Evolutionary conservation across 2,888 invertebrate species (phyloP).

Genomic region (Drosophila cracens): DNA sequence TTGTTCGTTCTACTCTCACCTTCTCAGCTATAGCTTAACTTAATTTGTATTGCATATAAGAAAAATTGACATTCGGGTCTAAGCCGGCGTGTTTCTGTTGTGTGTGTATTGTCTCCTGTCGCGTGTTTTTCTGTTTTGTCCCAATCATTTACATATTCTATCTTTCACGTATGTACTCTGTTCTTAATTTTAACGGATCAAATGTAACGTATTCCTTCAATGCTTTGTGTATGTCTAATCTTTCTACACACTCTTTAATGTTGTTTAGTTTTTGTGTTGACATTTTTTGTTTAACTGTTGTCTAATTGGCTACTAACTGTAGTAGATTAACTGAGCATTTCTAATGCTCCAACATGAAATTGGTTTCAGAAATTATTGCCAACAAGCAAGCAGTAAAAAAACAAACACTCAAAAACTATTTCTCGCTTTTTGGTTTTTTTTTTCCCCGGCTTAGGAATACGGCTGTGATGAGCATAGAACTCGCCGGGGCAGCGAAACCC

Average conservation of each 20-base stretch:
- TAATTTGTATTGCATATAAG: conserved; percentile 36
- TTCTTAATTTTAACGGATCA: conserved; percentile 8
- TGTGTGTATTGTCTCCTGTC: conserved; percentile 39
- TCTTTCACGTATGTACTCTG: conserved; percentile 12
- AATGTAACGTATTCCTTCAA: conserved; percentile 19
- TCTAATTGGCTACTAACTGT: conserved; percentile 72
- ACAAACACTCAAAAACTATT: conserved; percentile 41
- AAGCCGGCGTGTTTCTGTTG: conserved; percentile 26
- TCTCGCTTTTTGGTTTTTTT: conserved; percentile 40
- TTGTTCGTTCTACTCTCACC: conserved; percentile 18
- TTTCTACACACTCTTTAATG: conserved; percentile 35
- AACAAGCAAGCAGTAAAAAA: conserved; percentile 15
- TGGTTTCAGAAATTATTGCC: conserved; percentile 22
- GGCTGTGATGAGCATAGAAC: conserved; percentile 85
- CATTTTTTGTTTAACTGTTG: conserved; percentile 56
- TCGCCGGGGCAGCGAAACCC: conserved; percentile 85
- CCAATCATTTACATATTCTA: conserved; percentile 19
- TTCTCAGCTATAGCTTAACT: conserved; percentile 35
- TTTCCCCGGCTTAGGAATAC: conserved; percentile 83
- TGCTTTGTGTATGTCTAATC: conserved; percentile 46
- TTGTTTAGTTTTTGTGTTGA: conserved; percentile 38
- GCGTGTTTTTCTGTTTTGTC: conserved; percentile 34
- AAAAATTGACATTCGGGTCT: conserved; percentile 83
- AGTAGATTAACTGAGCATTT: conserved; percentile 48
- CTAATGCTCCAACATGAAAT: conserved; percentile 36